phyloP scores from a whole-genome alignment of 2,888 invertebrate genomes.

The Xanthorhoe spadicearia region DNA sequence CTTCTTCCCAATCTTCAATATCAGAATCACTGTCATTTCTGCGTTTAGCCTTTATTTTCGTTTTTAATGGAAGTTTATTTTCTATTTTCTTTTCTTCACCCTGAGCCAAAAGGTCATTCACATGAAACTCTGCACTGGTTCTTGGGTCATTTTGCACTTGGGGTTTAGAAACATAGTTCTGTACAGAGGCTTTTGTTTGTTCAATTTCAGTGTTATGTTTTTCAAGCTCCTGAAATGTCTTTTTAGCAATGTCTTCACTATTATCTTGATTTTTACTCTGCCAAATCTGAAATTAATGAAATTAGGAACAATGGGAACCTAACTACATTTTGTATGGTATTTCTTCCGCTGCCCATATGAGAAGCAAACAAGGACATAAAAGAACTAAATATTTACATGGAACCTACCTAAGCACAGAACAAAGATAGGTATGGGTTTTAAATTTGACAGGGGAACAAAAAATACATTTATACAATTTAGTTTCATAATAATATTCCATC shows the following conservation, averaged over 20 bases:
- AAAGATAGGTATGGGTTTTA: too few species aligned
- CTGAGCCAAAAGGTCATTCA: constrained; percentile 86
- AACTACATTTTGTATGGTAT: too few species aligned
- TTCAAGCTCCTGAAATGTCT: constrained; percentile 83
- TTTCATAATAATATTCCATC: too few species aligned
- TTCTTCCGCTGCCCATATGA: too few species aligned
- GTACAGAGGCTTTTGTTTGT: constrained; percentile 84
- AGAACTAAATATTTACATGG: too few species aligned
- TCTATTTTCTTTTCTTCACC: constrained; percentile 84
- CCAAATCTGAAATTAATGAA: constrained; percentile 63
- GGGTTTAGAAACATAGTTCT: constrained; percentile 72
- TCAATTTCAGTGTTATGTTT: constrained; percentile 86
- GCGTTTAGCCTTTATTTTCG: constrained; percentile 54
- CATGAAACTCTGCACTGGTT: constrained; percentile 70
- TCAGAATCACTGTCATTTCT: constrained; percentile 85
- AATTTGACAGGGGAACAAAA: too few species aligned
- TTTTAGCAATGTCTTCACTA: constrained; percentile 76
- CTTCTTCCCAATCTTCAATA: constrained; percentile 90
- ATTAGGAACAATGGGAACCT: too few species aligned
- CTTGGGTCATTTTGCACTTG: constrained; percentile 62
- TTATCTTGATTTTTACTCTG: constrained; percentile 62
- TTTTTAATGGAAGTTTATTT: constrained; percentile 48
- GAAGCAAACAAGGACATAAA: too few species aligned
- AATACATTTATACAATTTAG: too few species aligned
- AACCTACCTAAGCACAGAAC: too few species aligned